phyloP scores from a whole-genome alignment of 2,888 invertebrate genomes.

The Augochlorella aurata region DNA sequence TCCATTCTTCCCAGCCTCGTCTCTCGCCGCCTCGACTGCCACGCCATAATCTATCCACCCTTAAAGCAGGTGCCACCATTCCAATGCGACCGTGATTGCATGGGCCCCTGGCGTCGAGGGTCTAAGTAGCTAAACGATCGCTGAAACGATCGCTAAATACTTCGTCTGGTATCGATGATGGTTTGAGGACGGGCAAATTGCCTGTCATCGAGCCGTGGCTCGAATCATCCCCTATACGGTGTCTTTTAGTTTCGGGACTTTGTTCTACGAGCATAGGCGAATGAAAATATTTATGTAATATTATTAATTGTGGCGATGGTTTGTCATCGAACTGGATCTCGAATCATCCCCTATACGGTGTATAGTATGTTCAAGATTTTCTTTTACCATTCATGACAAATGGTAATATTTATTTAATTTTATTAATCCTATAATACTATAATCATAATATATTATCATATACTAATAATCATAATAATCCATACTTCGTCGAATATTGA shows the following conservation, averaged over 20 bases:
- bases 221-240: background rate
- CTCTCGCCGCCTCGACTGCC: background rate
- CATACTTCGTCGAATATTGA: too few species aligned
- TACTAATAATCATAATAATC: too few species aligned
- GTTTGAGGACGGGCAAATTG: background rate
- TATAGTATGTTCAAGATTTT: too few species aligned
- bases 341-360: too few species aligned
- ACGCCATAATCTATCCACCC: background rate
- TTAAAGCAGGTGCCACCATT: background rate
- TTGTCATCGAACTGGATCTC: too few species aligned
- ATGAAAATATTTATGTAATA: background rate
- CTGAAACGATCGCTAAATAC: slow-evolving; percentile 7
- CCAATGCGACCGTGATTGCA: background rate
- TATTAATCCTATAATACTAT: too few species aligned
- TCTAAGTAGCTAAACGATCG: background rate
- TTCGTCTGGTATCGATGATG: background rate
- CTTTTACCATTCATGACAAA: too few species aligned
- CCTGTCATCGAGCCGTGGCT: background rate
- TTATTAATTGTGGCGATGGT: too few species aligned
- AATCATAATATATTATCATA: too few species aligned
- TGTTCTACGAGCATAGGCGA: background rate
- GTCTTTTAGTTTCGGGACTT: background rate
- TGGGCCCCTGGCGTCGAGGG: background rate
- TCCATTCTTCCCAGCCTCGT: background rate
- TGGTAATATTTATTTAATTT: too few species aligned